These are phyloP conservation scores for Tribolium castaneum DNA, from an alignment of 1,140 invertebrate species.

Conservation along the genomic window DNA sequence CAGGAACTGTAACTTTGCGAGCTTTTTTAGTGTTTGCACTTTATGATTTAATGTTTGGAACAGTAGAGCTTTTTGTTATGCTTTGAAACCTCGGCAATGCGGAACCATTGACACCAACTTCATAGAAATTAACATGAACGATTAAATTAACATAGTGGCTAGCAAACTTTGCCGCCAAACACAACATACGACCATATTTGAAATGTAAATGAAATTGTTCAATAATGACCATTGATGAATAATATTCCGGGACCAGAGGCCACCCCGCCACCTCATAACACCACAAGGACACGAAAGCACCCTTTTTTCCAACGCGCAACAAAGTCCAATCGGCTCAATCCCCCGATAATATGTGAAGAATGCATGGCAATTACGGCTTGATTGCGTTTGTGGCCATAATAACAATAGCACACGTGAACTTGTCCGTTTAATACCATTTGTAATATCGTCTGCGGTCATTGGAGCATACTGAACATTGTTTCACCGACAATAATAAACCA, in stretches of 20 bases:
- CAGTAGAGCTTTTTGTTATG: not conserved
- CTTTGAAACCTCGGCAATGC: not conserved
- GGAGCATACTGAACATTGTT: constrained; percentile 6
- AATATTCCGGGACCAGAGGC: not conserved
- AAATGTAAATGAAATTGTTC: not conserved
- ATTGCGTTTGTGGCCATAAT: constrained; percentile 5
- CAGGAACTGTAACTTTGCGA: too few species aligned
- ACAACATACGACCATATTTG: not conserved
- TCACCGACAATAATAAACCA: constrained; percentile 1
- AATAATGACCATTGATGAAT: not conserved
- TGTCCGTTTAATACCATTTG: not conserved
- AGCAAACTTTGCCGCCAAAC: not conserved
- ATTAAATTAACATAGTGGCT: not conserved
- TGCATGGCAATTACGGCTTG: constrained; percentile 1
- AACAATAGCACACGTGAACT: constrained; percentile 10
- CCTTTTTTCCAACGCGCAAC: not conserved
- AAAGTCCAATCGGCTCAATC: not conserved
- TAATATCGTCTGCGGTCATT: not conserved
- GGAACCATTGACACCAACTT: not conserved
- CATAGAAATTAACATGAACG: not conserved
- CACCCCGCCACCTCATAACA: not conserved
- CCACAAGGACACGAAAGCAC: too few species aligned
- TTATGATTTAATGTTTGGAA: not conserved
- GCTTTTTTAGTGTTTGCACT: too few species aligned
- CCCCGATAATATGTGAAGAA: not conserved